Base-by-base conservation (phyloP, 2,888 invertebrate species). In the Neoaliturus tenellus region DNA sequence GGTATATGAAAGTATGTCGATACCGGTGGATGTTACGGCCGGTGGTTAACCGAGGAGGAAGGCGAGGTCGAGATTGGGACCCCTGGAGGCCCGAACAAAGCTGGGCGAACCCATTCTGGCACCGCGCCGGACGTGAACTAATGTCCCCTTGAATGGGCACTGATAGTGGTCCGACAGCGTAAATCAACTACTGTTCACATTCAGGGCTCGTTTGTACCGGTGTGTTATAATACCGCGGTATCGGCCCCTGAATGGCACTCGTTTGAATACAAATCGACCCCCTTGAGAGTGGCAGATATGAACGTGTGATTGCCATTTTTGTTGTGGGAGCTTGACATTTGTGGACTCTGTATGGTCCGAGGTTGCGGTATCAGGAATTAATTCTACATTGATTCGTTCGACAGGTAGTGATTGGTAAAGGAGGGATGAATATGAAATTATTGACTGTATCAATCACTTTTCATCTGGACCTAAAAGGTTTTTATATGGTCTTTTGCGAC, bases 131-230 rank as follows among this genome's bases (percentile, higher is more conserved):
- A 75, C 75, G 48, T 35, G 75, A 25, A 75, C 75, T 39, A 75
- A 75, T 75, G 75, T 75, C 39, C 17, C 48, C 23, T 6, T 44
- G 75, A 48, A 75, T 75, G 75, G 48, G 35, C 17, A 48, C 75
- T 75, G 75, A 44, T 75, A 75, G 44, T 28, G 28, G 28, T 62
- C 17, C 62, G 75, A 75, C 28, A 41, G 75, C 39, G 69, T 69
- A 69, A 69, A 69, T 75, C 75, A 48, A 75, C 75, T 75, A 75
- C 75, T 75, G 75, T 69, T 69, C 69, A 39, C 69, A 69, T 35
- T 39, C 69, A 69, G 69, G 39, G 31, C 62, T 62, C 62, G 62
- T 62, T 62, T 62, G 62, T 62, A 62, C 17, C 28, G 28, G 51
- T 14, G 23, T 31, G 39, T 69, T 69, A 39, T 69, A 69, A 69